A percentile compares a stretch with the other conserved stretches of the same genome.
These are phyloP conservation scores for Chromobotia macracanthus DNA, from an alignment of 2,797 vertebrate genomes.

Conservation along the genomic window DNA sequence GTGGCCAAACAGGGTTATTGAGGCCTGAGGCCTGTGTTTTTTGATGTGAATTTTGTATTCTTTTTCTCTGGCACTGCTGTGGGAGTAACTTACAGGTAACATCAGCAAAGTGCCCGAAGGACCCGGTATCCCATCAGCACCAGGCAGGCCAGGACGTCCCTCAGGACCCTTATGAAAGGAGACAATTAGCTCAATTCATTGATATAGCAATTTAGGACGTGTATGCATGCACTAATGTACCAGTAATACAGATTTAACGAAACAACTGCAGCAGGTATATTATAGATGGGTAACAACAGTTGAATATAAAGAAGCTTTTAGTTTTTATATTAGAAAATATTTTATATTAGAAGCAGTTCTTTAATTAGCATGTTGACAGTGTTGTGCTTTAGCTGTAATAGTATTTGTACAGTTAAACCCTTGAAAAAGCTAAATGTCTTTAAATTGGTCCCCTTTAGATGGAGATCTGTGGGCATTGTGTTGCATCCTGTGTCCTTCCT, in stretches of 20 bases:
- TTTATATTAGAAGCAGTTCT: background rate
- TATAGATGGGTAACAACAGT: too few species aligned
- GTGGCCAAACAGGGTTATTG: constrained; percentile 41
- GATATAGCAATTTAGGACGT: background rate
- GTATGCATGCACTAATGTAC: constrained; percentile 10
- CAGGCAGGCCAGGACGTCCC: constrained; percentile 84
- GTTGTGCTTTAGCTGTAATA: too few species aligned
- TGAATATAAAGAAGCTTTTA: background rate
- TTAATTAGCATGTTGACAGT: background rate
- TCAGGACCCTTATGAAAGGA: constrained; percentile 79
- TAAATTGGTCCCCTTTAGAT: too few species aligned
- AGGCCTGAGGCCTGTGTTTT: background rate
- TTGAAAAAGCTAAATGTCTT: too few species aligned
- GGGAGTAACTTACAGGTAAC: constrained; percentile 83
- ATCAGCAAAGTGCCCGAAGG: constrained; percentile 86
- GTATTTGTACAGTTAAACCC: too few species aligned
- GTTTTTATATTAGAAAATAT: too few species aligned
- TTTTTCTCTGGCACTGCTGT: constrained; percentile 17
- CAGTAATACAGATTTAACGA: background rate
- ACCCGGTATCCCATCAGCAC: constrained; percentile 85
- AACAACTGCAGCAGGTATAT: too few species aligned
- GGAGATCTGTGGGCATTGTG: too few species aligned
- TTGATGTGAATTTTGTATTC: background rate
- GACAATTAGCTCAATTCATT: constrained; percentile 1
- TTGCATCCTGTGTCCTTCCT: too few species aligned